Evolutionary conservation across 2,888 invertebrate genomes (phyloP).

Genomic region (Hipparchia sbordonii): DNA sequence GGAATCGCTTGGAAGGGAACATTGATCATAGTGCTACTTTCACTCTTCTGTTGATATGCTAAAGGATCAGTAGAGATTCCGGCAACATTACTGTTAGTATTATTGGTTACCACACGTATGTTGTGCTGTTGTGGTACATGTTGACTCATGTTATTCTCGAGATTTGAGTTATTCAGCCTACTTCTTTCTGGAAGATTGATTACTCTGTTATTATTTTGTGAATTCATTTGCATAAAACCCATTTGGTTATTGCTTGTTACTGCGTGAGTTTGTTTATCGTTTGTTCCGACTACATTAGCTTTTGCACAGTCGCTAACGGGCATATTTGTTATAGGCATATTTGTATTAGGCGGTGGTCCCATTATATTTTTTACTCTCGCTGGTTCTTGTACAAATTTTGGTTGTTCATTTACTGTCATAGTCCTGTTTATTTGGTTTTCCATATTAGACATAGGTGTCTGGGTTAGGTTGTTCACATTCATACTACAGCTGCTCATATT

Average conservation of each 20-base stretch:
- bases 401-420: constrained; percentile 63
- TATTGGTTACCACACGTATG: constrained; percentile 76
- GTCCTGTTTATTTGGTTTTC: constrained; percentile 67
- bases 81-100: constrained; percentile 60
- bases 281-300: constrained; percentile 65
- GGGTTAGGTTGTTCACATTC: constrained; percentile 60
- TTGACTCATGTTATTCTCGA: constrained; percentile 68
- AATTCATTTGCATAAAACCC: constrained; percentile 76
- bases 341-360: constrained; percentile 62
- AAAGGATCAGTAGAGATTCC: constrained; percentile 64
- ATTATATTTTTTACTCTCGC: constrained; percentile 73
- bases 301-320: constrained; percentile 69
- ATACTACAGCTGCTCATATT: constrained; percentile 75
- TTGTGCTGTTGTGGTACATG: constrained; percentile 76
- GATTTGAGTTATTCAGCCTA: constrained; percentile 63
- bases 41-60: constrained; percentile 71
- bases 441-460: constrained; percentile 63
- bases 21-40: constrained; percentile 76
- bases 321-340: constrained; percentile 53
- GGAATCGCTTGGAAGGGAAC: constrained; percentile 80
- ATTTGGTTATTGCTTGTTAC: constrained; percentile 75
- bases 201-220: constrained; percentile 71
- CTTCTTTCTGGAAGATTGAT: constrained; percentile 76
- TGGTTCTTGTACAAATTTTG: constrained; percentile 69
- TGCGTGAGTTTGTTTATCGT: constrained; percentile 71